Evolutionary conservation across 2,113 vertebrate species (phyloP), one percentile per base, ranked within the genome.

Genomic region (Aramus guarauna): DNA sequence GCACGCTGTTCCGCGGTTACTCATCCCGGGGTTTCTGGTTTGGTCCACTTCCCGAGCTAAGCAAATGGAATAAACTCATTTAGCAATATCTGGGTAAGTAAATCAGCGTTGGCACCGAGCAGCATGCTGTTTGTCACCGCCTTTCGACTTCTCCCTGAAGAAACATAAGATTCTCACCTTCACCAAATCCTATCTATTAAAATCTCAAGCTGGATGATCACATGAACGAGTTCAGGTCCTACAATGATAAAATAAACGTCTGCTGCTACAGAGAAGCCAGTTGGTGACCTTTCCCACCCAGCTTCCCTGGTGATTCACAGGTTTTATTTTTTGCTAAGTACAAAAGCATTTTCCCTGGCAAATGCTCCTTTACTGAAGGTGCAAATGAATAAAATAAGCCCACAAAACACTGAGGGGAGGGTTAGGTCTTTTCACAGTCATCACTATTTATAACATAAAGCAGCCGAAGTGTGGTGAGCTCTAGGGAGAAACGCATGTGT

Each of bases 351-450:
- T 95, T 96, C 64, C 73, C 91, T 41, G 43, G 86, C 68, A 81
- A 96, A 94, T 21, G 2, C 52, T 94, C 41, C 92, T 92, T 59
- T 71, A 20, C 90, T 90, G 88, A 89, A 96, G 85, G 94, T 94
- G 95, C 93, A 92, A 94, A 95, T 84, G 88, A 91, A 80, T 74
- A 36, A 96, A 96, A 84, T 14, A 34, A 97, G 73, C 91, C 92
- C 76, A 48, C 72, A 77, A 62, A 80, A 37, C 32, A n/a, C 85
- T 0, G 68, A 89, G 50, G 67, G 68, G 73, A 91, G 90, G 94
- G 80, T 20, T n/a, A 36, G 79, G 90, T 63, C 88, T 89, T 86
- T 88, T 94, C 92, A 56, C 85, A 85, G 92, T 5, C 86, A 34
- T 15, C 83, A 43, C 67, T 86, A 63, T 96, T 92, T 93, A 43